Evolutionary conservation across 35 echinoderm and acorn worm species (phyloP).

Genomic region (Antedon bifida): DNA sequence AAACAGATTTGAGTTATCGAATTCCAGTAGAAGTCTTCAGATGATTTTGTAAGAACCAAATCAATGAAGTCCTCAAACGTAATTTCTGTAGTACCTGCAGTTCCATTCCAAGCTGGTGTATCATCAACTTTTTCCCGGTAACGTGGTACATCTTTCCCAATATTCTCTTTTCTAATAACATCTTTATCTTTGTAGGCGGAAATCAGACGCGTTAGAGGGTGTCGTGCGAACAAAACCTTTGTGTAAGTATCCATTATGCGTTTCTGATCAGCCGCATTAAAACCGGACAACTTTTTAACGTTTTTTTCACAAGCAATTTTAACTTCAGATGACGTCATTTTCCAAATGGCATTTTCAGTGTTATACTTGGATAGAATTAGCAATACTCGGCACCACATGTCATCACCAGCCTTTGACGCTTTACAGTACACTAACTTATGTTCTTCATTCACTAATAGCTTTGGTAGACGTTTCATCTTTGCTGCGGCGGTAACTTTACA

Average conservation of each 20-base stretch:
- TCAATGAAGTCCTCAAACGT: background rate
- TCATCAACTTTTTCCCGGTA: background rate
- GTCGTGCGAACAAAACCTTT: slow-evolving; percentile 82
- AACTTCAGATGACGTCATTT: slow-evolving; percentile 35
- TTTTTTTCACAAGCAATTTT: slow-evolving; percentile 17
- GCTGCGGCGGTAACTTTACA: background rate
- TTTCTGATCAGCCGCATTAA: slow-evolving; percentile 6
- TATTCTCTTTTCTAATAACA: slow-evolving; percentile 13
- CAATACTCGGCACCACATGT: slow-evolving; percentile 73
- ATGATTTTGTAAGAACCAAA: background rate
- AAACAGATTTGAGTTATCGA: slow-evolving; percentile 26
- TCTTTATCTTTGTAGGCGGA: slow-evolving; percentile 83
- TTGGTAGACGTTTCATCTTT: background rate
- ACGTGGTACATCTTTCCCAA: no score
- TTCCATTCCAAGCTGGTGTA: background rate
- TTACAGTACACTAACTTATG: slow-evolving; percentile 69
- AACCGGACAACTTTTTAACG: slow-evolving; percentile 28
- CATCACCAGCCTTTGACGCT: slow-evolving; percentile 58
- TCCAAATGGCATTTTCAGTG: background rate
- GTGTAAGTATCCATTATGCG: slow-evolving; percentile 55
- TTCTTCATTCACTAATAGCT: slow-evolving; percentile 55
- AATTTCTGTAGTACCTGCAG: background rate
- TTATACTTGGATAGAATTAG: slow-evolving; percentile 34
- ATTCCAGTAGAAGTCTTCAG: slow-evolving; percentile 22
- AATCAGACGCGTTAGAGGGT: slow-evolving; percentile 63